These are phyloP conservation scores for Cheiracanthium punctorium DNA, from an alignment of 2,888 invertebrate genomes.

Conservation along the genomic window DNA sequence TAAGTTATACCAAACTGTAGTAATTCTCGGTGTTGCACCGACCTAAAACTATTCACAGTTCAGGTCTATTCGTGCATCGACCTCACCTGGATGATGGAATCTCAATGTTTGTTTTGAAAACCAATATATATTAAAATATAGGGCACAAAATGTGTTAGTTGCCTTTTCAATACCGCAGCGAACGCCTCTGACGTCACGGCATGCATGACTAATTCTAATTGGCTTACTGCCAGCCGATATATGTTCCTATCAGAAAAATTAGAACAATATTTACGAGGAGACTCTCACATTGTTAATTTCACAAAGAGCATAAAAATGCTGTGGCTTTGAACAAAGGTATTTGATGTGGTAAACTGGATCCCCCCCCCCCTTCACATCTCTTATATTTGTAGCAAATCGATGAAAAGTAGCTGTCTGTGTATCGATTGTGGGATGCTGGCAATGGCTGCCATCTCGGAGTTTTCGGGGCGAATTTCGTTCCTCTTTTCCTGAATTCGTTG, in stretches of 20 bases:
- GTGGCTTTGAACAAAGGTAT: slow-evolving; percentile 20
- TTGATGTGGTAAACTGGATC: slow-evolving; percentile 26
- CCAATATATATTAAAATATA: not conserved
- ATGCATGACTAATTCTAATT: slow-evolving; percentile 10
- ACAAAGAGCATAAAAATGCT: slow-evolving; percentile 44
- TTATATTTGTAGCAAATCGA: slow-evolving; percentile 52
- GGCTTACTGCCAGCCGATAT: slow-evolving; percentile 1
- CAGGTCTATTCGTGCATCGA: too few relatives aligned
- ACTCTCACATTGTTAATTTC: slow-evolving; percentile 33
- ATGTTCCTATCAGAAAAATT: slow-evolving; percentile 23
- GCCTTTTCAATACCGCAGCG: not conserved
- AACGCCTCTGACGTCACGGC: not conserved
- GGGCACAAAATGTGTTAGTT: not conserved
- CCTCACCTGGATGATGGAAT: not conserved
- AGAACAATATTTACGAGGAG: not conserved
- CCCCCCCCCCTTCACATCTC: not conserved
- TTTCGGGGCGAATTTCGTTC: not conserved
- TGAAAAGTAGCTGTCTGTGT: slow-evolving; percentile 62
- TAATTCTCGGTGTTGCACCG: too few relatives aligned
- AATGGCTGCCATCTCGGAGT: slow-evolving; percentile 13
- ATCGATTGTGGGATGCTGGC: slow-evolving; percentile 54
- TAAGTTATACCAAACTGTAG: too few relatives aligned
- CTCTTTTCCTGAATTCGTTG: slow-evolving; percentile 6
- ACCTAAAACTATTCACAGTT: too few relatives aligned
- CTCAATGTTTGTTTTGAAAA: not conserved